Conservation (phyloP, 2,113 vertebrate species). For the Riparia riparia region DNA sequence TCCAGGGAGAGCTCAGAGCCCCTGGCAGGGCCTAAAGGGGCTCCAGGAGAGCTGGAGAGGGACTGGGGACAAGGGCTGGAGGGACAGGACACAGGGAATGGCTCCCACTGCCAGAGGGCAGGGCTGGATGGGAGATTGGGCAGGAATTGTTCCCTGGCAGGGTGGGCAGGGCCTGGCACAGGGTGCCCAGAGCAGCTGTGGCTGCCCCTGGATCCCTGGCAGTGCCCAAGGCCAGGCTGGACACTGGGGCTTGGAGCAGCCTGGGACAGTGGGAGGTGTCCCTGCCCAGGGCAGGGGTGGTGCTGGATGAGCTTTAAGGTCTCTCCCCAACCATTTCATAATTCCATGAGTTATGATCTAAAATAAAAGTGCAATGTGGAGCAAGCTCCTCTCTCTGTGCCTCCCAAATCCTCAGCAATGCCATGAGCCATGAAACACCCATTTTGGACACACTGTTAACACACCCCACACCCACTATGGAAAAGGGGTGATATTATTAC, state of each 20-base stretch:
- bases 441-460: neutral
- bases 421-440: accelerated
- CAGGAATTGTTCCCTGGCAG: neutral
- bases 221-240: neutral
- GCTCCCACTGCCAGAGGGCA: neutral
- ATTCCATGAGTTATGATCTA: neutral
- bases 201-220: neutral
- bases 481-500: accelerated
- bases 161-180: neutral
- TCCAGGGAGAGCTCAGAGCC: neutral
- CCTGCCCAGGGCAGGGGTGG: neutral
- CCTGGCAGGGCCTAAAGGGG: neutral
- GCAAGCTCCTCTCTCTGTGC: neutral
- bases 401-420: neutral
- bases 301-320: accelerated
- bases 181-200: neutral
- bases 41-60: neutral
- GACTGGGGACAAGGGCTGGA: neutral
- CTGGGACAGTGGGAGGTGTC: neutral
- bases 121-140: neutral
- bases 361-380: neutral
- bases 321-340: neutral
- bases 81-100: neutral
- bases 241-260: neutral
- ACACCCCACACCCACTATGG: accelerated